Conservation (phyloP, 2,888 invertebrate genomes). For the Rhagonycha fulva region DNA sequence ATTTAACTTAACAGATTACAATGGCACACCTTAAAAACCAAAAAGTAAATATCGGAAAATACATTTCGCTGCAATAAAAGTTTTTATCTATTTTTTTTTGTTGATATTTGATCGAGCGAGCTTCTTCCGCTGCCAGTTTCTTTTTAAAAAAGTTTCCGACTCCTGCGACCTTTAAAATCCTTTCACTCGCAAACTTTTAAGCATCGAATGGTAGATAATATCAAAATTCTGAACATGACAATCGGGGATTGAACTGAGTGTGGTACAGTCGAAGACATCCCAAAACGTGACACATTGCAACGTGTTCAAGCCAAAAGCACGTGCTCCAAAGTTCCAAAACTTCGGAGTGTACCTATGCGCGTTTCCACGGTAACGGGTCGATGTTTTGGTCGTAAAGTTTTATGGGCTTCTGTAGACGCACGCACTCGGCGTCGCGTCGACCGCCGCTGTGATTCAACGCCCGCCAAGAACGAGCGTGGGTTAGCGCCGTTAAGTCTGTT, state of each 20-base stretch:
- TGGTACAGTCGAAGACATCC: constrained; percentile 38
- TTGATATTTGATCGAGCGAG: background rate
- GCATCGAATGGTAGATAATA: constrained; percentile 31
- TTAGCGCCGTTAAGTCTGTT: constrained; percentile 49
- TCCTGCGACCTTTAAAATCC: background rate
- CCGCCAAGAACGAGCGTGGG: constrained; percentile 40
- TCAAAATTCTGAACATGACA: constrained; percentile 52
- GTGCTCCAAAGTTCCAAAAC: constrained; percentile 15
- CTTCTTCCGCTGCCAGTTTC: background rate
- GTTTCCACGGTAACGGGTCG: constrained; percentile 55
- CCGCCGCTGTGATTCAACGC: constrained; percentile 46
- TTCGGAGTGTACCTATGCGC: constrained; percentile 45
- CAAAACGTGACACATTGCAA: constrained; percentile 21
- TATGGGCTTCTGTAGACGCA: constrained; percentile 53
- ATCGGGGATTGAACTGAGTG: constrained; percentile 37
- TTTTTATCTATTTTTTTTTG: background rate
- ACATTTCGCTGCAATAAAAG: background rate
- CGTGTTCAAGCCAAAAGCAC: constrained; percentile 17
- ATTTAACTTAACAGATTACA: constrained; percentile 21
- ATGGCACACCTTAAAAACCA: constrained; percentile 7
- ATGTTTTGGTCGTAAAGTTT: constrained; percentile 57
- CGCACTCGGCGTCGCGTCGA: constrained; percentile 51
- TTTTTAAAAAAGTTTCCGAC: background rate
- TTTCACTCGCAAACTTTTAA: constrained; percentile 3
- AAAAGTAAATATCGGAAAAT: background rate